Base-by-base conservation (phyloP, 2,113 vertebrate species). In the Rhegmatorhina hoffmannsi region DNA sequence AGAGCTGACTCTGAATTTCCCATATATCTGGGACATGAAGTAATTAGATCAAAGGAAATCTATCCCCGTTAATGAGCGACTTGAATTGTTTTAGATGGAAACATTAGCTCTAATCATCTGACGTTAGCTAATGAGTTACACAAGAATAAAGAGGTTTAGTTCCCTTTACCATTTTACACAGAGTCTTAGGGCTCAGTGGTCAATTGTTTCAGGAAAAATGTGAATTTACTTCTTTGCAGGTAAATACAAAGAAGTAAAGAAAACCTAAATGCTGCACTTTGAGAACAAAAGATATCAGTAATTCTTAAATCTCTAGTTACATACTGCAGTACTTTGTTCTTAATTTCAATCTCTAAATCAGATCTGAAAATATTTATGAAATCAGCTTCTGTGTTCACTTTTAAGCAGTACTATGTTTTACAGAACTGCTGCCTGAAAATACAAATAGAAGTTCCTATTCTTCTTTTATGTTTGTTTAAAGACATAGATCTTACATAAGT, bases 111-210 rank as follows among this genome's bases (percentile, higher is more conserved):
- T 96, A 96, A 96, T 94, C 26, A 0, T 87, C 83, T 92, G 94
- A 75, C 58, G 70, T 93, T 44, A 76, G 86, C 58, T 94, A 96
- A 96, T 92, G 93, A 95, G 86, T 95, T 96, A 96, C 68, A 93
- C 86, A 94, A 96, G 80, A 96, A 96, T 93, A 94, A 96, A 96
- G 86, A 93, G 96, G 83, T 96, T 97, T 96, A 97, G 80, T 77
- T 93, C 73, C 53, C 86, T 94, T 94, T 93, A 93, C 89, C 58
- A 92, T 89, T 92, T 92, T 72, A 79, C 62, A 72, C 62, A 34
- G 80, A 94, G 64, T 53, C 76, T 90, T 79, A 89, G 76, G 80
- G 53, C 83, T 96, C 80, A 93, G 77, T 68, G 21, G 43, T 33
- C 95, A 94, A 53, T 88, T 89, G 90, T 94, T 94, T 50, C 25